Evolutionary conservation across 2,113 vertebrate genomes (phyloP).

Genomic region (Progne subis): DNA sequence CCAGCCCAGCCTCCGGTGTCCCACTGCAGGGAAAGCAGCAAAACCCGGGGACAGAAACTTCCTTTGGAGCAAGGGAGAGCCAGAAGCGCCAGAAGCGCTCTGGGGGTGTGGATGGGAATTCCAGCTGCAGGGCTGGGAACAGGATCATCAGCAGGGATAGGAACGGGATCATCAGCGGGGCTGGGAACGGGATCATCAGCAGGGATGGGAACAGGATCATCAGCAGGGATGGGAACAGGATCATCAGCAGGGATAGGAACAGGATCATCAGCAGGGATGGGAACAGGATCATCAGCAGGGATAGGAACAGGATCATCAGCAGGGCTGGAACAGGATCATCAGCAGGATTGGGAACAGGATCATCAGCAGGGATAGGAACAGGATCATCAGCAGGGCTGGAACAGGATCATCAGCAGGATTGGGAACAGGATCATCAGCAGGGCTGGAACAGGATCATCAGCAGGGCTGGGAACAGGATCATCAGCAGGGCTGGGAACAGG

Average conservation of each 20-base stretch:
- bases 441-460: fast-evolving
- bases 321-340: background rate
- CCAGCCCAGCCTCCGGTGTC: background rate
- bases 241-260: fast-evolving
- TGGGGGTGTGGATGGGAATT: background rate
- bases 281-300: fast-evolving
- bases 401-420: fast-evolving
- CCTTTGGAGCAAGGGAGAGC: background rate
- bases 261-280: fast-evolving
- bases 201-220: background rate
- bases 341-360: background rate
- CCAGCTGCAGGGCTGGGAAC: background rate
- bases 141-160: fast-evolving
- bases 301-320: background rate
- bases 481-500: background rate
- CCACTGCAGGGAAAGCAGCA: background rate
- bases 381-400: fast-evolving
- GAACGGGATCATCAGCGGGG: no score
- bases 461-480: background rate
- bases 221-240: fast-evolving
- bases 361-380: fast-evolving
- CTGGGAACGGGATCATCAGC: background rate
- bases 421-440: background rate
- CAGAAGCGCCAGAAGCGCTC: background rate
- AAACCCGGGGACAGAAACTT: background rate